Percentiles rank a stretch among this genome's conserved stretches.
Evolutionary conservation across 2,888 invertebrate species (phyloP).

Genomic region (Rhingia campestris): DNA sequence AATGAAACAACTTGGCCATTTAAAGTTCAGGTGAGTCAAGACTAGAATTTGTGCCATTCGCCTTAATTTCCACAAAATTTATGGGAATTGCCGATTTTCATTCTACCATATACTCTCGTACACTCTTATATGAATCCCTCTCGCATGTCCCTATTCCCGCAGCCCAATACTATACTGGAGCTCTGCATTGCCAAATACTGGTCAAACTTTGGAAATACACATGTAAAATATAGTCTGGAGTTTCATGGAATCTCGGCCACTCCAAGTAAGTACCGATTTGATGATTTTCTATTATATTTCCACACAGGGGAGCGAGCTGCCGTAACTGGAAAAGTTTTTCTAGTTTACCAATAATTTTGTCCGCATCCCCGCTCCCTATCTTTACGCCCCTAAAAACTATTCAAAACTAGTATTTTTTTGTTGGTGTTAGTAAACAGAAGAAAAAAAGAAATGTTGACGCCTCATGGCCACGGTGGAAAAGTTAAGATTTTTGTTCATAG

Average conservation of each 20-base stretch:
- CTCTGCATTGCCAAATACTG: constrained; percentile 96
- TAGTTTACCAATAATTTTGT: constrained; percentile 40
- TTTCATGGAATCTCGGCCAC: constrained; percentile 92
- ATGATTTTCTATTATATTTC: constrained; percentile 63
- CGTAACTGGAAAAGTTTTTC: constrained; percentile 64
- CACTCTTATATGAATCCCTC: constrained; percentile 66
- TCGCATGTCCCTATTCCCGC: constrained; percentile 67
- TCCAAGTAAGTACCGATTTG: constrained; percentile 78
- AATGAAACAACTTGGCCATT: constrained; percentile 89
- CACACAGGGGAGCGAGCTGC: constrained; percentile 9
- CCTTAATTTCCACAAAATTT: constrained; percentile 52
- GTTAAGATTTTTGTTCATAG: constrained; percentile 26
- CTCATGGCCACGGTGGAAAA: constrained; percentile 31
- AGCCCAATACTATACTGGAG: constrained; percentile 92
- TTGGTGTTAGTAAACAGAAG: not conserved
- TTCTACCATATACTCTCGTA: constrained; percentile 61
- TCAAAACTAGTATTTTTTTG: constrained; percentile 7
- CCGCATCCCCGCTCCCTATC: not conserved
- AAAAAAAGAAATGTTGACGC: constrained; percentile 29
- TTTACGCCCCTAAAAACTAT: constrained; percentile 12
- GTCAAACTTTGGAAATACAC: constrained; percentile 93
- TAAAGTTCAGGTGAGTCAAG: constrained; percentile 86
- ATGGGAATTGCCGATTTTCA: constrained; percentile 64
- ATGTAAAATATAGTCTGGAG: constrained; percentile 89
- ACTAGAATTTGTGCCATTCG: constrained; percentile 31